phyloP scores from a whole-genome alignment of 2,888 invertebrate genomes.

The Tipula unca region DNA sequence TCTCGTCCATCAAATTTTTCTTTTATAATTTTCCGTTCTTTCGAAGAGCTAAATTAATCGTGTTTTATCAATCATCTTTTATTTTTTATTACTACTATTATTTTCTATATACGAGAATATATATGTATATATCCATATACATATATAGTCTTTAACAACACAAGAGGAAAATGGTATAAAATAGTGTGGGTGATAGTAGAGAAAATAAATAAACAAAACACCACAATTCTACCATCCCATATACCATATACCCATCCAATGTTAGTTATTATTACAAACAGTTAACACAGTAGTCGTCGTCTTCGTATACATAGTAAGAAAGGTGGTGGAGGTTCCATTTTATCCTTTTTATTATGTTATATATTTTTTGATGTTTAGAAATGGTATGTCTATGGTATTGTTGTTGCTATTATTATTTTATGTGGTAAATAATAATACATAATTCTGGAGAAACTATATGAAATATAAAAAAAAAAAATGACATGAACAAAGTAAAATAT shows the following conservation, averaged over 20 bases:
- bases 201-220: neutral
- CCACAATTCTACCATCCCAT: neutral
- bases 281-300: neutral
- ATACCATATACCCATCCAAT: neutral
- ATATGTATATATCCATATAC: no score
- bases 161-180: conserved; percentile 1
- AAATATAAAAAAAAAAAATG: neutral
- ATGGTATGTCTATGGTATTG: neutral
- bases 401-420: neutral
- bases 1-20: conserved; percentile 19
- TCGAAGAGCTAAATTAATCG: conserved; percentile 14
- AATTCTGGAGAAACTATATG: neutral
- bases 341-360: neutral
- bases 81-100: neutral
- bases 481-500: neutral
- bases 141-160: neutral
- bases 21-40: conserved; percentile 14
- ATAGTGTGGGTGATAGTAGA: neutral
- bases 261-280: conserved; percentile 9
- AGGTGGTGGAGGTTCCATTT: neutral
- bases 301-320: neutral
- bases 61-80: conserved; percentile 20
- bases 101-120: neutral
- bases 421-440: neutral
- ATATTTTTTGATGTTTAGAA: neutral